phyloP scores from a whole-genome alignment of 2,888 invertebrate species.

The Molanna angustata region DNA sequence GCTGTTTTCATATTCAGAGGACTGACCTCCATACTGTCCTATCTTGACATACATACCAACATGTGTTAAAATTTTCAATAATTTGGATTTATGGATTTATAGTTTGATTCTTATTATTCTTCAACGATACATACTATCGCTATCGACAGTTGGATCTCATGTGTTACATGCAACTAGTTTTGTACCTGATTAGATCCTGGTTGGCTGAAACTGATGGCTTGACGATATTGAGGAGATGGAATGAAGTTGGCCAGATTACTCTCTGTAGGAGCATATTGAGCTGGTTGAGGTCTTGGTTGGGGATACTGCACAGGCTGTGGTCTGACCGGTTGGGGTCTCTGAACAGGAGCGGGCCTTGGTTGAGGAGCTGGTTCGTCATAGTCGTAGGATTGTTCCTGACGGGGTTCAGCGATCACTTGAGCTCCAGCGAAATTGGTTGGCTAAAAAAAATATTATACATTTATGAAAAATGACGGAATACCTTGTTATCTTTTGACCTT shows the following conservation, averaged over 20 bases:
- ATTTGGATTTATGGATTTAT: too few species aligned
- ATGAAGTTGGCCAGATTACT: slow-evolving; percentile 15
- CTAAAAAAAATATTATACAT: slow-evolving; percentile 42
- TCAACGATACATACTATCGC: too few species aligned
- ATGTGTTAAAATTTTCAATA: too few species aligned
- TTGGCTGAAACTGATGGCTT: slow-evolving; percentile 35
- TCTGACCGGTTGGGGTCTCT: slow-evolving; percentile 37
- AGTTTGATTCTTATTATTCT: too few species aligned
- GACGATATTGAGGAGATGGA: slow-evolving; percentile 35
- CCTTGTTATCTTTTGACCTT: too few species aligned
- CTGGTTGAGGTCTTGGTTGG: slow-evolving; percentile 36
- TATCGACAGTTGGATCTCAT: too few species aligned
- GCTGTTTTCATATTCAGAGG: too few species aligned
- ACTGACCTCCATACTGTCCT: too few species aligned
- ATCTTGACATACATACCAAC: too few species aligned
- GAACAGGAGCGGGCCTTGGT: slow-evolving; percentile 36
- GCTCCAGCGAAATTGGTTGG: slow-evolving; percentile 51
- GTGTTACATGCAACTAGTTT: too few species aligned
- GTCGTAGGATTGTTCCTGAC: slow-evolving; percentile 36
- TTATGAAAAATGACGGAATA: too few species aligned
- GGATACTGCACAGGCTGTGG: slow-evolving; percentile 35
- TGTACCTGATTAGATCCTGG: slow-evolving; percentile 44
- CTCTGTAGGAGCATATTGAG: slow-evolving; percentile 34
- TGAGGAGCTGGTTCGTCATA: slow-evolving; percentile 33
- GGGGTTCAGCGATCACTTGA: slow-evolving; percentile 40